phyloP scores from a whole-genome alignment of 2,113 vertebrate genomes.

The Cyphomyrus discorhynchus region DNA sequence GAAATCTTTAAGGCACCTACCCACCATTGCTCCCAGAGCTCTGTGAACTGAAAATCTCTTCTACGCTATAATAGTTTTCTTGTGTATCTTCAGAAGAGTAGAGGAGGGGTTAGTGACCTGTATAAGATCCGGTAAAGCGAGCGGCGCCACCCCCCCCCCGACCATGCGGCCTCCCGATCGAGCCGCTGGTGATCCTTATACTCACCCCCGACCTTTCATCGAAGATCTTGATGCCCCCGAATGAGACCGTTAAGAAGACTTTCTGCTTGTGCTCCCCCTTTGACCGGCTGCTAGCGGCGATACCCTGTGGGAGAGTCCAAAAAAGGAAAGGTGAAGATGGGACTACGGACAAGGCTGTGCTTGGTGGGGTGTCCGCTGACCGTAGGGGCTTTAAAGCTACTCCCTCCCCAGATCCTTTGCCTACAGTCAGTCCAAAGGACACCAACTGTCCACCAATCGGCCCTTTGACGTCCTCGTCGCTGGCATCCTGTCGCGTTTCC shows the following conservation, averaged over 20 bases:
- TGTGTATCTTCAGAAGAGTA: neutral
- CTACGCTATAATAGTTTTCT: neutral
- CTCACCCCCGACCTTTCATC: slow-evolving; percentile 98
- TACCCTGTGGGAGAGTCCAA: slow-evolving; percentile 67
- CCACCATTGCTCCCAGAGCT: neutral
- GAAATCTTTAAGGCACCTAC: neutral
- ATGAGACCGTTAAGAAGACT: slow-evolving; percentile 94
- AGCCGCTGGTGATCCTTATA: slow-evolving; percentile 33
- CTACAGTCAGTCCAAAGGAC: neutral
- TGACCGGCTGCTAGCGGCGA: slow-evolving; percentile 85
- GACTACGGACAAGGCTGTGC: neutral
- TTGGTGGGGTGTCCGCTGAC: neutral
- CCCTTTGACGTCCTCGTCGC: neutral
- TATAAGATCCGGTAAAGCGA: neutral
- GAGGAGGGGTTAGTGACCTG: neutral
- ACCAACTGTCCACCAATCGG: neutral
- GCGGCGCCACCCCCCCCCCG: too few species aligned
- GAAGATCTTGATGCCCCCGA: slow-evolving; percentile 98
- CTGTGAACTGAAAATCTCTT: neutral
- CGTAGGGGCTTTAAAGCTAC: neutral
- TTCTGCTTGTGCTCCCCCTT: slow-evolving; percentile 98
- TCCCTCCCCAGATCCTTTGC: neutral
- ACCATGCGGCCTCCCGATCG: neutral
- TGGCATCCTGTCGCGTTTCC: neutral
- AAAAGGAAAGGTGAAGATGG: slow-evolving; percentile 21